Percentiles rank a stretch among this genome's conserved stretches.
Evolutionary conservation across 2,113 vertebrate species (phyloP).

Genomic region (Percina caprodes): DNA sequence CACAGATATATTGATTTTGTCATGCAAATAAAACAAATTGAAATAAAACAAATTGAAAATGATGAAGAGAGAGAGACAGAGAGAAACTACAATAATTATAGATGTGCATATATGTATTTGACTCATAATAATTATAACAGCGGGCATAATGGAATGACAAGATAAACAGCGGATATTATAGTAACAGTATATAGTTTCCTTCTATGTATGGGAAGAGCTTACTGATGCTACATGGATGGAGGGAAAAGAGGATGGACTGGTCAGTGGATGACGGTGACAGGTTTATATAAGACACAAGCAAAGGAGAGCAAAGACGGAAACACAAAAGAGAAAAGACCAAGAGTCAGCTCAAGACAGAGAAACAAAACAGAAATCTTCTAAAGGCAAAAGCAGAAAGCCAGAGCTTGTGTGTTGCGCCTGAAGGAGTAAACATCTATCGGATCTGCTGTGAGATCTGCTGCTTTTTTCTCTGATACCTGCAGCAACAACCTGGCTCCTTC

Average conservation of each 20-base stretch:
- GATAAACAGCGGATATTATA: too few relatives aligned
- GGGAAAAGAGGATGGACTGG: not conserved
- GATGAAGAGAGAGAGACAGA: too few relatives aligned
- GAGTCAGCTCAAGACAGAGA: slow-evolving; percentile 21
- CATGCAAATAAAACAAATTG: too few relatives aligned
- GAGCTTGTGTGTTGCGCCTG: slow-evolving; percentile 46
- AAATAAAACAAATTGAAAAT: too few relatives aligned
- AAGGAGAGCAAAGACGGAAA: slow-evolving; percentile 9
- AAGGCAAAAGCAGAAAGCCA: slow-evolving; percentile 41
- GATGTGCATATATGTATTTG: too few relatives aligned
- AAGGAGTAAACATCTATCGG: slow-evolving; percentile 58
- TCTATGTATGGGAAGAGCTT: not conserved
- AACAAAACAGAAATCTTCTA: slow-evolving; percentile 41
- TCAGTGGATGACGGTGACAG: slow-evolving; percentile 5
- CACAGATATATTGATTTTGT: too few relatives aligned
- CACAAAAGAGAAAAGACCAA: slow-evolving; percentile 9
- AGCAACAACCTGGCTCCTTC: slow-evolving; percentile 30
- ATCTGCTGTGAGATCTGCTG: slow-evolving; percentile 38
- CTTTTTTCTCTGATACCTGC: slow-evolving; percentile 39
- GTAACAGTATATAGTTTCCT: not conserved
- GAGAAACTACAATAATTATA: too few relatives aligned
- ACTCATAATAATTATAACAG: too few relatives aligned
- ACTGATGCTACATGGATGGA: not conserved
- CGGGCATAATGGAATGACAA: too few relatives aligned
- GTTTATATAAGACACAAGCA: slow-evolving; percentile 16